phyloP scores from a whole-genome alignment of 2,797 vertebrate species.

The Mergus octosetaceus region DNA sequence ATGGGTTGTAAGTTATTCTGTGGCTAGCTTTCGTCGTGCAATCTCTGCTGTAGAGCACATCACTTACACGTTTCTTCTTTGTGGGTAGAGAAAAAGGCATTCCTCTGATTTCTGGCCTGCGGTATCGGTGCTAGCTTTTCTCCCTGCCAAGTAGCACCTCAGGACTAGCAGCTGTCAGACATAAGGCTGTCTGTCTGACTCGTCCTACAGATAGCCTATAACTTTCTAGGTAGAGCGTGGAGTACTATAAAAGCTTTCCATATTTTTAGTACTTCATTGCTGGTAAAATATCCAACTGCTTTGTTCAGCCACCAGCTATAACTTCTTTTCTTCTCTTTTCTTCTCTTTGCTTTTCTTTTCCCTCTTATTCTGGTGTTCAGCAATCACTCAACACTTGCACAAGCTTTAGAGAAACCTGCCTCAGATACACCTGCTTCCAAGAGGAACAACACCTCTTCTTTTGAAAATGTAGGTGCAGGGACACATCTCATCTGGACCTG shows the following conservation, averaged over 20 bases:
- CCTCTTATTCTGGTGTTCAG: neutral
- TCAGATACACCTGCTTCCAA: neutral
- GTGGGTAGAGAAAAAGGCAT: conserved; percentile 47
- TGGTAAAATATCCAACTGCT: neutral
- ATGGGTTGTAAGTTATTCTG: conserved; percentile 20
- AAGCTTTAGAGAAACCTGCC: neutral
- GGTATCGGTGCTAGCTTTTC: conserved; percentile 7
- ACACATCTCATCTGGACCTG: neutral
- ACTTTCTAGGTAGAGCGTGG: neutral
- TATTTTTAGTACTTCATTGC: neutral
- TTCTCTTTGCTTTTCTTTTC: neutral
- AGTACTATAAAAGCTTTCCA: neutral
- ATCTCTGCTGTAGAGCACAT: neutral
- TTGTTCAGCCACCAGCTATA: neutral
- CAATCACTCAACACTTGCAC: neutral
- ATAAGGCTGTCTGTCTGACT: conserved; percentile 3
- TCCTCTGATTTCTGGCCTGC: conserved; percentile 41
- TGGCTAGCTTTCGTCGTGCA: neutral
- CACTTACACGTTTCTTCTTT: conserved; percentile 26
- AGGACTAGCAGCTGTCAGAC: conserved; percentile 41
- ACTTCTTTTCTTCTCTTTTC: neutral
- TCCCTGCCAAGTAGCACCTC: conserved; percentile 29
- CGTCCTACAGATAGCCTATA: neutral
- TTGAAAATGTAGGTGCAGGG: neutral
- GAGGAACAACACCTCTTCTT: neutral